Percentiles rank a stretch among this genome's conserved stretches.
Evolutionary conservation across 2,888 invertebrate genomes (phyloP).

Genomic region (Sesamia inferens): DNA sequence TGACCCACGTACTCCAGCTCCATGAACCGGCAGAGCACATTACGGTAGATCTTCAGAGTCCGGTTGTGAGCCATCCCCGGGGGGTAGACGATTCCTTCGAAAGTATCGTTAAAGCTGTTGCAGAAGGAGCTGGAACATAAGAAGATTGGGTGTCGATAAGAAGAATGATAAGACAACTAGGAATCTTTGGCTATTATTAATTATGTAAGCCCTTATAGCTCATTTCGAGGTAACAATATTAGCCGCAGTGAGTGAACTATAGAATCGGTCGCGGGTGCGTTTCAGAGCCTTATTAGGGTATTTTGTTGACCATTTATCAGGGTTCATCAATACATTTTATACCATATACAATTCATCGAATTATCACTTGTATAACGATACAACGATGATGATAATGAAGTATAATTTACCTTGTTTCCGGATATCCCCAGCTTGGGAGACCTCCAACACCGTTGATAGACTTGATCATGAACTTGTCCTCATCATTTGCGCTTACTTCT

Average conservation of each 20-base stretch:
- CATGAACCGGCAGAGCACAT: slow-evolving; percentile 94
- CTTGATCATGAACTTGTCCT: slow-evolving; percentile 77
- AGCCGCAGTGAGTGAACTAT: neutral
- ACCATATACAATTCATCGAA: neutral
- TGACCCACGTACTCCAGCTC: slow-evolving; percentile 77
- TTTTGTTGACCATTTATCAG: neutral
- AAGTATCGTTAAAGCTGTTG: slow-evolving; percentile 92
- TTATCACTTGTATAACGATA: neutral
- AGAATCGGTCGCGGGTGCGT: neutral
- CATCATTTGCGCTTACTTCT: slow-evolving; percentile 65
- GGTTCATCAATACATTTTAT: too few relatives aligned
- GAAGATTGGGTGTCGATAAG: neutral
- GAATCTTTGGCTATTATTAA: neutral
- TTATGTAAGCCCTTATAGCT: neutral
- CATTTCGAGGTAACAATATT: neutral
- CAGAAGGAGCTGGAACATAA: slow-evolving; percentile 88
- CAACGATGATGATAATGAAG: neutral
- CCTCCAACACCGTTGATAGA: slow-evolving; percentile 72
- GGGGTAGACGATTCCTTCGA: slow-evolving; percentile 94
- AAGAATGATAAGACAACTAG: neutral
- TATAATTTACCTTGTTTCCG: slow-evolving; percentile 67
- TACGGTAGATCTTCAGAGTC: slow-evolving; percentile 91
- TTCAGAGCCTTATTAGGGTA: neutral
- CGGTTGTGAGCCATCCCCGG: slow-evolving; percentile 87
- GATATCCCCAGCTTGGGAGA: slow-evolving; percentile 72